These are phyloP conservation scores for Halcyon leucocephala DNA, from an alignment of 2,797 vertebrate genomes.

Conservation along the genomic window DNA sequence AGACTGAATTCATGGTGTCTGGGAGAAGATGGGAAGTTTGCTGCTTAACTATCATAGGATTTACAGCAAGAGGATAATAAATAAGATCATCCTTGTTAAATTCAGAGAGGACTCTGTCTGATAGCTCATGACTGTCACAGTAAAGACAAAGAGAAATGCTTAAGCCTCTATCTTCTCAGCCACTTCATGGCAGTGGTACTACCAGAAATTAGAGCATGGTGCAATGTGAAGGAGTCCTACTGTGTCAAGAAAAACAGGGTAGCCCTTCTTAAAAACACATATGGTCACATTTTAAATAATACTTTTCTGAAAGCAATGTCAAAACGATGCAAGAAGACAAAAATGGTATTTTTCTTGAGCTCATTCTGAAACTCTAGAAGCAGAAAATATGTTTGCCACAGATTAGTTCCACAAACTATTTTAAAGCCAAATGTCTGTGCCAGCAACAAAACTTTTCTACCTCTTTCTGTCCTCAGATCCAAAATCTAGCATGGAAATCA, in stretches of 20 bases:
- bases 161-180: not conserved
- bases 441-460: constrained; percentile 37
- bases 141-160: not conserved
- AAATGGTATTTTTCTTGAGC: not conserved
- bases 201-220: not conserved
- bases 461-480: not conserved
- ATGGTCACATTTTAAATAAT: not conserved
- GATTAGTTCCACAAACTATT: constrained; percentile 37
- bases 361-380: constrained; percentile 10
- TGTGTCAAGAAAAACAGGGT: not conserved
- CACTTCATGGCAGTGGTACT: not conserved
- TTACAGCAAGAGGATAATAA: not conserved
- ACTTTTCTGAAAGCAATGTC: not conserved
- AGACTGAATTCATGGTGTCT: not conserved
- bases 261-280: not conserved
- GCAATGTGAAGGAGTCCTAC: not conserved
- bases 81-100: not conserved
- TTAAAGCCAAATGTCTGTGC: constrained; percentile 4
- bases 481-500: constrained; percentile 27
- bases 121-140: not conserved
- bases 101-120: not conserved
- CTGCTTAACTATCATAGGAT: not conserved
- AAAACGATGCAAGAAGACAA: not conserved
- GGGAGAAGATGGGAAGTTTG: not conserved
- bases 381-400: constrained; percentile 37